These are phyloP conservation scores for Corynorhinus townsendii DNA, from an alignment of 2,113 vertebrate genomes.

Conservation along the genomic window DNA sequence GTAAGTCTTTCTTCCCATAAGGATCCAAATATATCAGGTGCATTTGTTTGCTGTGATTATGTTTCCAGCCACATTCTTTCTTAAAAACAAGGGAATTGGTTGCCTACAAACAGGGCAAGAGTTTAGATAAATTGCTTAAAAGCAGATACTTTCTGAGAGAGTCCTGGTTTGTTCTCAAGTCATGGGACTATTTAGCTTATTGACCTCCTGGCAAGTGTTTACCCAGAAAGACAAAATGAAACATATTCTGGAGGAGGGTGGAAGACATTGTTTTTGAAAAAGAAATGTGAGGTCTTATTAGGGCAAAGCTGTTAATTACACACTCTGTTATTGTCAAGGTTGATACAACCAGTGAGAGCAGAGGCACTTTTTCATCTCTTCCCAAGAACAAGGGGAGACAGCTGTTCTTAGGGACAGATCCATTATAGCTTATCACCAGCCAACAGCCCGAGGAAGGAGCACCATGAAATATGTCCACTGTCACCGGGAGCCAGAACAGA, in stretches of 20 bases:
- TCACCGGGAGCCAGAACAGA: conserved; percentile 78
- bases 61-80: not conserved
- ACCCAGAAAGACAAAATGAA: conserved; percentile 58
- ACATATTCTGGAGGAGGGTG: conserved; percentile 42
- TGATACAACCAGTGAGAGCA: conserved; percentile 87
- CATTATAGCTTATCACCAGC: conserved; percentile 95
- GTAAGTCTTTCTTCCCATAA: not conserved
- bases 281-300: conserved; percentile 81
- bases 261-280: conserved; percentile 71
- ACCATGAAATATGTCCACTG: conserved; percentile 93
- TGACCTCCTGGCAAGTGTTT: conserved; percentile 29
- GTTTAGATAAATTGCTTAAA: conserved; percentile 48
- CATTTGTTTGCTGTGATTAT: not conserved
- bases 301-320: conserved; percentile 93
- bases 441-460: conserved; percentile 83
- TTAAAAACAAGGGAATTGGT: conserved; percentile 25
- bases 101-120: conserved; percentile 9
- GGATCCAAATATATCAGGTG: not conserved
- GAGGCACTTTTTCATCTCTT: conserved; percentile 87
- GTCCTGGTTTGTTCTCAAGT: not conserved
- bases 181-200: conserved; percentile 42
- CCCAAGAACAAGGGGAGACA: conserved; percentile 83
- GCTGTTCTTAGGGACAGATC: conserved; percentile 85
- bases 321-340: conserved; percentile 95
- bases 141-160: not conserved